Evolutionary conservation across 1,140 invertebrate species (phyloP).

Genomic region (Drosophila albomicans): DNA sequence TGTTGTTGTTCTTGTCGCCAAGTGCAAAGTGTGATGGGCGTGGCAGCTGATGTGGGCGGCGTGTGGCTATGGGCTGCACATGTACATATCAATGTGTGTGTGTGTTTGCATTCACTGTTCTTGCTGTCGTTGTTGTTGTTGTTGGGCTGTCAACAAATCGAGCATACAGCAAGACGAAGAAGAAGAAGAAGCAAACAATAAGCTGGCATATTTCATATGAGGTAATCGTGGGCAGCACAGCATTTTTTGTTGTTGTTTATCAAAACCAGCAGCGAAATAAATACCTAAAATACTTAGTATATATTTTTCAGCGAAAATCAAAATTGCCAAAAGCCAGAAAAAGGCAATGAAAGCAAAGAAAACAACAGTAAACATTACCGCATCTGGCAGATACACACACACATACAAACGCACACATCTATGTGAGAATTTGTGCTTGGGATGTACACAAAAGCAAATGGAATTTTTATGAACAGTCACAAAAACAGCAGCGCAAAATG

Average conservation of each 20-base stretch:
- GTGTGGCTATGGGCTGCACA: constrained; percentile 15
- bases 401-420: constrained; percentile 5
- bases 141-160: constrained; percentile 34
- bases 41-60: constrained; percentile 35
- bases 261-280: constrained; percentile 30
- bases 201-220: constrained; percentile 36
- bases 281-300: neutral
- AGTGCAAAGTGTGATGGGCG: constrained; percentile 50
- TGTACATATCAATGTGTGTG: neutral
- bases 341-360: constrained; percentile 16
- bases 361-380: constrained; percentile 60
- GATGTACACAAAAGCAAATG: constrained; percentile 52
- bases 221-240: constrained; percentile 45
- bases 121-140: constrained; percentile 28
- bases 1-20: constrained; percentile 14
- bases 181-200: constrained; percentile 3
- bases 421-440: constrained; percentile 35
- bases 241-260: constrained; percentile 30
- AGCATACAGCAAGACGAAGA: constrained; percentile 29
- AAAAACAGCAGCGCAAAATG: constrained; percentile 51
- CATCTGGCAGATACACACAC: constrained; percentile 53
- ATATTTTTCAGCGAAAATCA: constrained; percentile 36
- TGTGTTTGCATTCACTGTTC: constrained; percentile 17
- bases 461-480: constrained; percentile 67
- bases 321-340: constrained; percentile 48